These are phyloP conservation scores for Pelodytes ibericus DNA, from an alignment of 2,797 vertebrate species.

Conservation along the genomic window DNA sequence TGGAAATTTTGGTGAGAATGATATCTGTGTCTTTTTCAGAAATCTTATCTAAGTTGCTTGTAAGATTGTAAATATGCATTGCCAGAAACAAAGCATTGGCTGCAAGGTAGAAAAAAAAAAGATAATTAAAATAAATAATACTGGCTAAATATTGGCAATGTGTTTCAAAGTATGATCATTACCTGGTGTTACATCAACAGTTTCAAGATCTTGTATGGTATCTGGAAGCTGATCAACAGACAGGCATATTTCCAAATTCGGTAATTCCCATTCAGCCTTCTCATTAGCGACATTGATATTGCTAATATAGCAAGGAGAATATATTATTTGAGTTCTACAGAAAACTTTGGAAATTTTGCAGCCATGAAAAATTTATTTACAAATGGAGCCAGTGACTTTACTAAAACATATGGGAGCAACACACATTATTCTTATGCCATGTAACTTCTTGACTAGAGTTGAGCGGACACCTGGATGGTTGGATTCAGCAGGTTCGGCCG, in stretches of 20 bases:
- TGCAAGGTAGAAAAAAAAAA: constrained; percentile 57
- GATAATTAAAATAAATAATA: not conserved
- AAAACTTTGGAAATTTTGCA: too few relatives aligned
- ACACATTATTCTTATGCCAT: too few relatives aligned
- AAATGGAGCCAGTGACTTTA: too few relatives aligned
- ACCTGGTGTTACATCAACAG: constrained; percentile 66
- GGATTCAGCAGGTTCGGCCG: too few relatives aligned
- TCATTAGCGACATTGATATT: constrained; percentile 60
- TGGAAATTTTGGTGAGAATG: constrained; percentile 76
- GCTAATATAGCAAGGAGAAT: constrained; percentile 60
- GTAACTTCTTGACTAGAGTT: too few relatives aligned
- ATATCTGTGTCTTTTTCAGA: constrained; percentile 69
- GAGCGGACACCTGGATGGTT: too few relatives aligned
- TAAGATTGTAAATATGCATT: constrained; percentile 76
- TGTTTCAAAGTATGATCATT: constrained; percentile 22
- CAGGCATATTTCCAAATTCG: constrained; percentile 60
- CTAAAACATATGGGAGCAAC: too few relatives aligned
- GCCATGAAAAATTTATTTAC: too few relatives aligned
- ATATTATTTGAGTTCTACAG: not conserved
- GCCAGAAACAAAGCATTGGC: constrained; percentile 79
- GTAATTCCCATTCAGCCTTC: constrained; percentile 65
- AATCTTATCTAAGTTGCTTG: constrained; percentile 66
- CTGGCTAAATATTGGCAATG: not conserved
- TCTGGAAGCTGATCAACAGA: constrained; percentile 63
- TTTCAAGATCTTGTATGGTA: constrained; percentile 65